These are phyloP conservation scores for Lydus trimaculatus DNA, from an alignment of 2,888 invertebrate genomes.

Conservation along the genomic window DNA sequence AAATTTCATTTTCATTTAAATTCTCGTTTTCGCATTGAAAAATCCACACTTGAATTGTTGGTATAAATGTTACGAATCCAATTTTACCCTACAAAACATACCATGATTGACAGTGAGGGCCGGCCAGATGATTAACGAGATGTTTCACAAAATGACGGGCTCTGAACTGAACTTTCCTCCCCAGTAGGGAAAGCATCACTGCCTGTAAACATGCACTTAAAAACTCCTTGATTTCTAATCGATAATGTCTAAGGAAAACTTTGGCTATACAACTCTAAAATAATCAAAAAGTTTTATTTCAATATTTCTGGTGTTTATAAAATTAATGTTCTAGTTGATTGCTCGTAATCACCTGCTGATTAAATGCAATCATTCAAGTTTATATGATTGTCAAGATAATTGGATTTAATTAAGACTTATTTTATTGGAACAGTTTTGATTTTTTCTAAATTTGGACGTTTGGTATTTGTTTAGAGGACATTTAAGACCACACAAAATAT, in stretches of 20 bases:
- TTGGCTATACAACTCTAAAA: not conserved
- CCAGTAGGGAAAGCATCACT: constrained; percentile 38
- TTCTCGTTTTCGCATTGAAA: not conserved
- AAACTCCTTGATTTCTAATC: constrained; percentile 37
- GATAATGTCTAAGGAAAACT: constrained; percentile 25
- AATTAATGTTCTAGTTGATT: no score
- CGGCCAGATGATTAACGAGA: constrained; percentile 60
- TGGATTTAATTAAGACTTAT: no score
- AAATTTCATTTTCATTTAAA: not conserved
- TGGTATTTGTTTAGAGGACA: not conserved
- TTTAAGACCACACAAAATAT: constrained; percentile 25
- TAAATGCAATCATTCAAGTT: no score
- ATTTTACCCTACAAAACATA: constrained; percentile 48
- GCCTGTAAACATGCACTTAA: constrained; percentile 40
- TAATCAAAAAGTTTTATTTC: not conserved
- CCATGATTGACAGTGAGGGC: constrained; percentile 61
- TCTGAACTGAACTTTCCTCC: constrained; percentile 54
- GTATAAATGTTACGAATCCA: constrained; percentile 47
- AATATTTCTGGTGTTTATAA: not conserved
- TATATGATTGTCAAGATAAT: no score
- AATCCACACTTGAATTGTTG: constrained; percentile 44
- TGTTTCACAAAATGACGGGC: constrained; percentile 60
- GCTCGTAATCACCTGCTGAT: no score
- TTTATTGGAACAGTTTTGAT: not conserved
- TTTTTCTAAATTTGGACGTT: not conserved